These are phyloP conservation scores for Montifringilla adamsi DNA, from an alignment of 2,113 vertebrate genomes.

Conservation along the genomic window DNA sequence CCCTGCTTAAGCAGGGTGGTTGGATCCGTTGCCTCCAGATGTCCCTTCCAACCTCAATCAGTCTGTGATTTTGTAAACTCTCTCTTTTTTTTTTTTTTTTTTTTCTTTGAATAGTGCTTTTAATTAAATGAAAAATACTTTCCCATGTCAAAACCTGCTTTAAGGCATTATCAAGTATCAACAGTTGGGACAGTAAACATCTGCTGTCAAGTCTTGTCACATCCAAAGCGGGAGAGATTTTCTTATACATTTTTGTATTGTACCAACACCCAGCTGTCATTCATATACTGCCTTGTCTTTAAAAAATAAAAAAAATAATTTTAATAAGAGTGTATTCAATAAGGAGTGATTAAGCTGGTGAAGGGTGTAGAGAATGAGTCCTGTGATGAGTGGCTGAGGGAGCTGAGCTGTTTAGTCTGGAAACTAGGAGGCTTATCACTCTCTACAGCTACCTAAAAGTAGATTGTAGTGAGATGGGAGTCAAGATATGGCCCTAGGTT, in stretches of 20 bases:
- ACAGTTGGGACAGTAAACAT: not conserved
- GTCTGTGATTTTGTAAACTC: not conserved
- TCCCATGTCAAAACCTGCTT: not conserved
- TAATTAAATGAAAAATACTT: not conserved
- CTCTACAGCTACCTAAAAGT: not conserved
- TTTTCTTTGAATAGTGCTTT: not conserved
- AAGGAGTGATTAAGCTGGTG: not conserved
- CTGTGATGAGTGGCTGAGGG: not conserved
- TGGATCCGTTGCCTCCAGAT: not conserved
- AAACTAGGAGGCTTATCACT: not conserved
- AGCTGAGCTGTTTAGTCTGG: not conserved
- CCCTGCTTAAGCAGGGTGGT: not conserved
- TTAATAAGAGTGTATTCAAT: not conserved
- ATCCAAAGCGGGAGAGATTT: not conserved
- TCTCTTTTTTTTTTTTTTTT: not conserved
- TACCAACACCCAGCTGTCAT: not conserved
- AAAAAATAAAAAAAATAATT: not conserved
- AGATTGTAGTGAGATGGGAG: not conserved
- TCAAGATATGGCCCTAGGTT: rapidly evolving
- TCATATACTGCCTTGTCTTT: not conserved
- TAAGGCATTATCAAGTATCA: not conserved
- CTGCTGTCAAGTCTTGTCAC: not conserved
- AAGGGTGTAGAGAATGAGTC: not conserved
- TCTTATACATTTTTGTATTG: not conserved
- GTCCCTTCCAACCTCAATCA: not conserved